Percentiles rank a stretch among this genome's conserved stretches.
phyloP scores from a whole-genome alignment of 2,113 vertebrate species.

The Benitochromis conjunctus region DNA sequence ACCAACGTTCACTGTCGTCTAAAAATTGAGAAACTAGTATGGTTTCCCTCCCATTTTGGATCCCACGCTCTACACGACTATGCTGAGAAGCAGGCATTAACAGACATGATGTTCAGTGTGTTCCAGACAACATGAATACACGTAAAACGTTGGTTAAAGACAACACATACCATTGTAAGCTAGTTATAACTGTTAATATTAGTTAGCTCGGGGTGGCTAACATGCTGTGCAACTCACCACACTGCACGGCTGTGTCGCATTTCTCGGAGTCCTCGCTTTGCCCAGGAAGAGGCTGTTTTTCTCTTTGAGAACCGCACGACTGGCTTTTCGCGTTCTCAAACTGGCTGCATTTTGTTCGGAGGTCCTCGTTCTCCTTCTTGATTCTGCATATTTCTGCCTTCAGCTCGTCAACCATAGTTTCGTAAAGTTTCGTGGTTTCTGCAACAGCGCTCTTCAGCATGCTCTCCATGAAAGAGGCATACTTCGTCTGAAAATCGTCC shows the following conservation, averaged over 20 bases:
- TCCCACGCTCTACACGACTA: not conserved
- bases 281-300: not conserved
- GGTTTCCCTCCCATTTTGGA: conserved; percentile 40
- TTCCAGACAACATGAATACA: not conserved
- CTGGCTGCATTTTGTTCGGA: conserved; percentile 42
- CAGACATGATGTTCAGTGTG: rapidly evolving
- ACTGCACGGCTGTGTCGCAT: conserved; percentile 65
- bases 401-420: conserved; percentile 65
- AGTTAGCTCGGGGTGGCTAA: not conserved
- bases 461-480: conserved; percentile 64
- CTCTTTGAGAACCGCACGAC: not conserved
- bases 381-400: conserved; percentile 61
- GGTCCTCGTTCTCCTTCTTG: conserved; percentile 63
- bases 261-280: not conserved
- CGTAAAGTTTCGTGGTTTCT: conserved; percentile 72
- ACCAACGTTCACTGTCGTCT: not conserved
- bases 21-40: conserved; percentile 1
- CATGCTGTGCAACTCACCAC: conserved; percentile 51
- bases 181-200: rapidly evolving
- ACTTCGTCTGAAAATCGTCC: conserved; percentile 59
- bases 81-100: not conserved
- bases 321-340: not conserved
- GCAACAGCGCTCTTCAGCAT: conserved; percentile 59
- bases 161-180: not conserved
- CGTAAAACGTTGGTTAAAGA: rapidly evolving